These are phyloP conservation scores for Harmothoe impar DNA, from an alignment of 2,888 invertebrate genomes.

Conservation along the genomic window DNA sequence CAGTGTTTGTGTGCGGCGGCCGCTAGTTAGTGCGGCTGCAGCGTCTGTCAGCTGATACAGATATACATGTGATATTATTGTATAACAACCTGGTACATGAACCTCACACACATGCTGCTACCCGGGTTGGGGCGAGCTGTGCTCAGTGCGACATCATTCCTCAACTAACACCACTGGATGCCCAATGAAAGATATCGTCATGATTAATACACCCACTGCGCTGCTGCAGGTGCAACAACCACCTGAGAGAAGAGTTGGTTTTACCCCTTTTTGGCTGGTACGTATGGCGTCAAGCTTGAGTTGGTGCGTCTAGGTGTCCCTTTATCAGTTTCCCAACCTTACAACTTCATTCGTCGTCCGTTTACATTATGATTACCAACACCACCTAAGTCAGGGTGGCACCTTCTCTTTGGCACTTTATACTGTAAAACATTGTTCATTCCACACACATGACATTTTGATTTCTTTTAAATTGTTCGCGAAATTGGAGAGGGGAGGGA, in stretches of 20 bases:
- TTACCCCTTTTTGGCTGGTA: conserved; percentile 44
- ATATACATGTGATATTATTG: no score
- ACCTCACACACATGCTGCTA: not conserved
- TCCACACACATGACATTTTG: conserved; percentile 62
- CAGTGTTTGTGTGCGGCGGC: no score
- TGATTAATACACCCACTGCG: conserved; percentile 57
- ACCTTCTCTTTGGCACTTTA: conserved; percentile 58
- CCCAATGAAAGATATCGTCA: conserved; percentile 58
- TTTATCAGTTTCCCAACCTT: conserved; percentile 44
- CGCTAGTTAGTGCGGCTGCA: no score
- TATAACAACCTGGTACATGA: no score
- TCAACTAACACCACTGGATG: conserved; percentile 55
- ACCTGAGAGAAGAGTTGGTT: not conserved
- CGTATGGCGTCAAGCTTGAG: conserved; percentile 29
- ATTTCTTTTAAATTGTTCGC: not conserved
- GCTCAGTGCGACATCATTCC: conserved; percentile 56
- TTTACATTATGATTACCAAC: not conserved
- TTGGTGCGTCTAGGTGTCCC: conserved; percentile 47
- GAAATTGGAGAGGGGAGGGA: conserved; percentile 26
- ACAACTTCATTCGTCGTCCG: conserved; percentile 1
- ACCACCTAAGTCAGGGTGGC: conserved; percentile 58
- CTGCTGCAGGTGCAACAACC: conserved; percentile 44
- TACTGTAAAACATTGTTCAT: conserved; percentile 60
- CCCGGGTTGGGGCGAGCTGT: not conserved
- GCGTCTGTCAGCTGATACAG: no score